Evolutionary conservation across 1,140 invertebrate species (phyloP).

Genomic region (Drosophila arawakana): DNA sequence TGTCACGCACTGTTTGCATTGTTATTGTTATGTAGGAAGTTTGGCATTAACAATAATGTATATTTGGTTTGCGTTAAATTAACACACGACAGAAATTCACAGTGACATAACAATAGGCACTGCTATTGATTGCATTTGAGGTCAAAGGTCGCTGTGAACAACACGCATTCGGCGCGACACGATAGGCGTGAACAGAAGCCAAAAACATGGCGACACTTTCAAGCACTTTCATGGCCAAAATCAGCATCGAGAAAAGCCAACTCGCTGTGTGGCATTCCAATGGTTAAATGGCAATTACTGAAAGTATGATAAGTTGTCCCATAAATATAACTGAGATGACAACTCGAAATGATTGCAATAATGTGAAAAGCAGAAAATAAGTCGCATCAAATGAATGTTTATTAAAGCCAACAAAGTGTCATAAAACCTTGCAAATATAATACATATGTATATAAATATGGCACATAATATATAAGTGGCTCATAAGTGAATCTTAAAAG

Average conservation of each 20-base stretch:
- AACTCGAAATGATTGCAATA: slow-evolving; percentile 8
- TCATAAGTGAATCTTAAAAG: slow-evolving; percentile 47
- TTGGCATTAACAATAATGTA: not conserved
- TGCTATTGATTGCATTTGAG: slow-evolving; percentile 45
- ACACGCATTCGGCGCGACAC: slow-evolving; percentile 17
- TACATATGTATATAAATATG: too few species aligned
- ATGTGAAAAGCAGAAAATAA: not conserved
- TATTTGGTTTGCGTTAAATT: slow-evolving; percentile 9
- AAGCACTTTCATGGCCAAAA: slow-evolving; percentile 11
- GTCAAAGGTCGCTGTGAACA: slow-evolving; percentile 16
- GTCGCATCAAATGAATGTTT: slow-evolving; percentile 13
- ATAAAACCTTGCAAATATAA: not conserved
- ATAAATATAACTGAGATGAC: slow-evolving; percentile 22
- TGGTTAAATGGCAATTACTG: slow-evolving; percentile 30
- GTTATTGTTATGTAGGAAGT: not conserved
- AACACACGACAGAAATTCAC: slow-evolving; percentile 27
- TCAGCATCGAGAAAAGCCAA: not conserved
- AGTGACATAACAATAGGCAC: slow-evolving; percentile 15
- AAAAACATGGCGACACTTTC: slow-evolving; percentile 18
- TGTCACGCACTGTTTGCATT: slow-evolving; percentile 14
- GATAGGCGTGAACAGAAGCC: not conserved
- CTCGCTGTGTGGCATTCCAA: slow-evolving; percentile 10
- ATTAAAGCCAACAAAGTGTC: slow-evolving; percentile 23
- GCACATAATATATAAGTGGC: slow-evolving; percentile 1
- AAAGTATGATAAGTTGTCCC: slow-evolving; percentile 34